Base-by-base conservation (phyloP, 2,888 invertebrate genomes). In the Frankliniella fusca region DNA sequence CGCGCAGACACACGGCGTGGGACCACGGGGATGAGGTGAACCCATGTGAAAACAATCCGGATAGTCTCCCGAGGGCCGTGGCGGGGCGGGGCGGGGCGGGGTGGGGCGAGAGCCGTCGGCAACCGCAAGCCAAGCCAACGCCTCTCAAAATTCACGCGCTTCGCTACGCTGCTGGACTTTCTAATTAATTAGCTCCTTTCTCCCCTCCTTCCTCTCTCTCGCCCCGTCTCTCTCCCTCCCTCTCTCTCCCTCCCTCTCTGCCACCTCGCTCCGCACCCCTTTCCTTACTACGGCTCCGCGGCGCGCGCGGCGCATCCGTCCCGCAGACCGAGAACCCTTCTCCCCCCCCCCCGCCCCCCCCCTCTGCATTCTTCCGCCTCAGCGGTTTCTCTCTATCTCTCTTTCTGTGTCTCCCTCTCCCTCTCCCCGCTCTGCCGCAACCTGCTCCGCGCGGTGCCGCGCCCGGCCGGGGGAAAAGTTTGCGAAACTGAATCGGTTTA, bases 61-160 rank as follows among this genome's bases (percentile, higher is more conserved):
- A 76, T 76, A 76, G 70, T 76, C 70, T 70, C 38, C 38, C 38
- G 5, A 38, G 38, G 38, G 3, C 38, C 38, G 38, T 38, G 38
- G 38, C 5, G 38, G 27, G 27, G 70, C 70, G 61, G 27, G 70
- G 23, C 70, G 12, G 27, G 70, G 70, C 70, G 23, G 23, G 70
- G 27, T 10, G n/a, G 38, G 38, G 54, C 54, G 54, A 15, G 54
- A 15, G 5, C 5, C 54, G 54, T 5, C 54, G 27, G 70, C 23
- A 27, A 76, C 70, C 70, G 70, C 70, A 76, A 76, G 70, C 70
- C 70, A n/a, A 38, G 61, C 61, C 61, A n/a, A 61, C 61, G 70
- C 70, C 70, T 76, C 70, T 76, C 70, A 76, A 76, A 76, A 76
- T 76, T 76, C 70, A 76, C 70, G 70, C 70, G 70, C 70, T 61